Base-by-base conservation (phyloP, 2,797 vertebrate genomes). In the Pantherophis vulpinus region DNA sequence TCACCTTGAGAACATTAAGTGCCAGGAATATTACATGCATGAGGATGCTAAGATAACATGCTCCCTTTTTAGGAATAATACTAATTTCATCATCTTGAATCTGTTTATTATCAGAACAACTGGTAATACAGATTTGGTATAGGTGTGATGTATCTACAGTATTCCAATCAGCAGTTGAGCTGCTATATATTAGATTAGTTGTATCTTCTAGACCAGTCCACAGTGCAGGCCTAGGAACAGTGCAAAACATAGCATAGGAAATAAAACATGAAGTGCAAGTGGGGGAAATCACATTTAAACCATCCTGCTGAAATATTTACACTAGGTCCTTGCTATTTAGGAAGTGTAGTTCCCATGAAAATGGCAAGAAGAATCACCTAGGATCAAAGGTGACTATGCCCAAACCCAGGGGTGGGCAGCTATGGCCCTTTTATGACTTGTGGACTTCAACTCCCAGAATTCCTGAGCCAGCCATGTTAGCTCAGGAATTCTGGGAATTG, bases 371-470 rank as follows among this genome's bases (percentile, higher is more conserved):
- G 54, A 79, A 37, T 88, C 63, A 88, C 88, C 16, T 47, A 12
- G 10, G 79, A 83, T 88, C 90, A 79, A 66, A 93, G 90, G 29
- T 61, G 14, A 91, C 32, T 56, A 87, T 90, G 92, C 66, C 61
- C 94, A 92, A 13, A 91, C 63, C 61, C 42, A 42, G 42, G 42
- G 42, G 42, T 42, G 42, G 42, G 42, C 42, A 42, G 42, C 42
- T 42, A 42, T 42, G 42, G 42, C 42, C 42, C 42, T 42, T 42
- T 42, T 42, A 42, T 42, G 42, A 42, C 3, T 42, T 42, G 42
- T 42, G 42, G 42, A 42, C 42, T 42, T 42, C 42, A 42, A 42
- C 42, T 42, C 42, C 42, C 42, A 42, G 42, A 42, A 42, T 42
- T 42, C 42, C 42, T 42, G 42, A 42, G 42, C 42, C 42, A 42